Evolutionary conservation across 2,888 invertebrate species (phyloP), one percentile per base, ranked within the genome.

Genomic region (Seira musarum): DNA sequence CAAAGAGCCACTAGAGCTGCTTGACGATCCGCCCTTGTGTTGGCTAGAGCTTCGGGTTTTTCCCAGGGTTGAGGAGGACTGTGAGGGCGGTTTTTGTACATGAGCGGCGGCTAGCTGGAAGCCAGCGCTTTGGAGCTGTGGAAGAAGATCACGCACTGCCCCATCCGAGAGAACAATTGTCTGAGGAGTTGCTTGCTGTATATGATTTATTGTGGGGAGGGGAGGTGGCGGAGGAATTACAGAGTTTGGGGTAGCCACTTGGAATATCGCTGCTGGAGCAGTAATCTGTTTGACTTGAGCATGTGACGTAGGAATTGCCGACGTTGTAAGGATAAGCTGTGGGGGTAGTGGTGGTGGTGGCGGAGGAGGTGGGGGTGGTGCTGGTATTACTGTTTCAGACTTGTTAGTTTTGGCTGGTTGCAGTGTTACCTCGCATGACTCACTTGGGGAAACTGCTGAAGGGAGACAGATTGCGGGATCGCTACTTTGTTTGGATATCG

Each of bases 221-320:
- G 81, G 87, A 66, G 78, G 86, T 35, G 77, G 86, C 30, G 73
- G 84, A 70, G 24, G 83, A 82, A 70, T 77, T 74, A 69, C 81
- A 82, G 82, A 83, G 64, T 76, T 83, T 22, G 71, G 80, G 49
- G 74, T 83, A 22, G 80, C 84, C 89, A 88, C 71, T 90, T 88
- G 49, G 89, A 73, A 78, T 63, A 78, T 72, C 25, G 77, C 60
- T 15, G 72, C 60, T 3, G 88, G 8, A 89, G 88, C n/a, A 63
- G 63, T 71, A 13, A 61, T 71, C 80, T 89, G 88, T 67, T 61
- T 66, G 46, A 24, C 46, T 25, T 10, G 93, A 93, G 88, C 93
- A 92, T 84, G 93, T 88, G n/a, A 92, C 30, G 30, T 5, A 93
- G 60, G 93, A 93, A 30, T 30, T 13, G 92, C 92, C 81, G 92